Evolutionary conservation across 2,888 invertebrate genomes (phyloP), one percentile per base, ranked within the genome.

Genomic region (Phengaris alcon): DNA sequence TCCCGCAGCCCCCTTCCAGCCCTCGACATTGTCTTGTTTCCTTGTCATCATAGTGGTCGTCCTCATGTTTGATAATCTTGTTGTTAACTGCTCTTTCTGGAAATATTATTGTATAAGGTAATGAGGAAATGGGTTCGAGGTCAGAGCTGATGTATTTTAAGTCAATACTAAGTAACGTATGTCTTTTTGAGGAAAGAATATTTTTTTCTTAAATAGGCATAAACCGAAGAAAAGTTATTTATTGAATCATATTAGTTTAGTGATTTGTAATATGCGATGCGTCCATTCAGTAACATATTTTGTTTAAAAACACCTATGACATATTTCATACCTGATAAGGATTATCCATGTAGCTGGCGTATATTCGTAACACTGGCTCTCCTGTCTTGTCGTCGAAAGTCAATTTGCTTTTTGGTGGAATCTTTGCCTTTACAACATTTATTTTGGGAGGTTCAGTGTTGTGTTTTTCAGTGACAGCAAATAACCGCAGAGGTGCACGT

Each of bases 351-450:
- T 93, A 93, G 80, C 91, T 93, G 0, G 93, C 94, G 79, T 94
- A 95, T 83, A 95, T 94, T 80, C 94, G 91, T 80, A 95, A 85
- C 46, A 94, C 90, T 6, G 94, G 93, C 78, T 93, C 91, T 7
- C 92, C 93, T 59, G 91, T 91, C 76, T 90, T 89, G 75, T 90
- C 90, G 77, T 93, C 93, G 80, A 89, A 90, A 1, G 88, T 89
- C 74, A 93, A 79, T 80, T 91, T 93, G 79, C 89, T 92, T 77
- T 89, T 91, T 10, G 91, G 89, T 44, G 93, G 90, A 76, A 90
- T 90, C 80, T 88, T 92, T 0, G 90, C 90, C 81, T 91, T 92
- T 0, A 91, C 87, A 6, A 88, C 83, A 0, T 86, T 83, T 46
- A 85, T 78, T 81, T 89, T 87, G 10, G 87, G 85, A 0, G 84